Conservation (phyloP, 2,888 invertebrate genomes). For the Lobophora halterata region DNA sequence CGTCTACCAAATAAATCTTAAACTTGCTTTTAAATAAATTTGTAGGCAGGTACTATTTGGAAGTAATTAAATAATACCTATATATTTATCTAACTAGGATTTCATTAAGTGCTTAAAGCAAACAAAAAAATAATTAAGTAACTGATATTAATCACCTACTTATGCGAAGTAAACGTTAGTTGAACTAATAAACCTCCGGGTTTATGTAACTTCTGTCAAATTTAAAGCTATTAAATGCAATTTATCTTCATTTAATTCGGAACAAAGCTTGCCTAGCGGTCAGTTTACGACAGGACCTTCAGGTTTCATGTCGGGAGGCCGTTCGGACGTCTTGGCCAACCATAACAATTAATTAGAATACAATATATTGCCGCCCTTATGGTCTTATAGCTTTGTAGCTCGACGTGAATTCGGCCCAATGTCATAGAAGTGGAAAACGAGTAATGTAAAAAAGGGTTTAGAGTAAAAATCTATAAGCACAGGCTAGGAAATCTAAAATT, state of each 20-base stretch:
- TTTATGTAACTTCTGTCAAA: conserved; percentile 39
- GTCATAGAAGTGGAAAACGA: conserved; percentile 37
- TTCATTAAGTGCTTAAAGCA: too few relatives aligned
- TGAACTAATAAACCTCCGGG: conserved; percentile 30
- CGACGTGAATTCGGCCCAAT: conserved; percentile 36
- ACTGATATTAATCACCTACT: conserved; percentile 16
- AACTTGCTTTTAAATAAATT: too few relatives aligned
- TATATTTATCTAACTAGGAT: too few relatives aligned
- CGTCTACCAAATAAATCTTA: too few relatives aligned
- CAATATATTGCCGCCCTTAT: conserved; percentile 55
- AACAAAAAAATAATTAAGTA: background rate
- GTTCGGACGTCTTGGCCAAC: conserved; percentile 56
- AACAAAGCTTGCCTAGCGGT: conserved; percentile 43
- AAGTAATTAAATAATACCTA: too few relatives aligned
- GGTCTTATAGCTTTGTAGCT: conserved; percentile 32
- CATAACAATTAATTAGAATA: conserved; percentile 75
- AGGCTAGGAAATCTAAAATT: too few relatives aligned
- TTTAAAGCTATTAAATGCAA: conserved; percentile 50
- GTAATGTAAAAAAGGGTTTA: too few relatives aligned
- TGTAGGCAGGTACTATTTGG: too few relatives aligned
- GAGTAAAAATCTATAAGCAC: too few relatives aligned
- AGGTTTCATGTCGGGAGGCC: conserved; percentile 60
- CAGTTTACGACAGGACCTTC: conserved; percentile 42
- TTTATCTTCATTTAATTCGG: conserved; percentile 51
- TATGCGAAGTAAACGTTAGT: conserved; percentile 14